Base-by-base conservation (phyloP, 2,888 invertebrate species). In the Dicycla oo region DNA sequence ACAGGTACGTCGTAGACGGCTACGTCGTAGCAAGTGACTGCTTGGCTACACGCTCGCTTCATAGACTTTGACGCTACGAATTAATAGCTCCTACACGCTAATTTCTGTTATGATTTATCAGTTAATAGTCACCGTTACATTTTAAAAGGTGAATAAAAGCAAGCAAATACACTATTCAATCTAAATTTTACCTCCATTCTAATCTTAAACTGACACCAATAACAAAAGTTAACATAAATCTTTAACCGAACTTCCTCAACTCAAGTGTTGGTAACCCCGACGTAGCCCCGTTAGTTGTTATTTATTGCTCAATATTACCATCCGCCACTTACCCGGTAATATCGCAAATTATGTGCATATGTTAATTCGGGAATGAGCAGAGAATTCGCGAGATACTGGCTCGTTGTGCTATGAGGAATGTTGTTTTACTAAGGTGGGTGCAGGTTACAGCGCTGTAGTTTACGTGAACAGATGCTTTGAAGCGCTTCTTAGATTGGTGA, bases 291-390 rank as follows among this genome's bases (percentile, higher is more conserved):
- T 86, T 91, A 89, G 88, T 87, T 89, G 88, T 90, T 91, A 90
- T 91, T 91, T 91, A 91, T 91, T 86, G 83, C 90, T 85, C 86
- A 81, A 90, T 91, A 89, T 89, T 86, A 89, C 84, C 75, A 70
- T 73, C 78, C 85, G 81, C 87, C 87, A 89, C 90, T 91, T 90
- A 90, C 85, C 64, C 76, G 34, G 88, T 88, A 87, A 87, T 89
- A 86, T 87, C 75, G 82, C 82, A 86, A 90, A 90, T 91, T 91
- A 91, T 89, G 89, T 88, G 87, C 87, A 88, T 89, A 91, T 91
- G 91, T 84, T 90, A 91, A 91, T 91, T 89, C 81, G 69, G 75
- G 56, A 76, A 81, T 83, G 81, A 82, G 84, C 78, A 81, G 83
- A 83, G 84, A 86, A 85, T 83, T 78, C 75, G 73, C 73, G 61